phyloP scores from a whole-genome alignment of 1,140 invertebrate genomes.

The Myzus persicae region DNA sequence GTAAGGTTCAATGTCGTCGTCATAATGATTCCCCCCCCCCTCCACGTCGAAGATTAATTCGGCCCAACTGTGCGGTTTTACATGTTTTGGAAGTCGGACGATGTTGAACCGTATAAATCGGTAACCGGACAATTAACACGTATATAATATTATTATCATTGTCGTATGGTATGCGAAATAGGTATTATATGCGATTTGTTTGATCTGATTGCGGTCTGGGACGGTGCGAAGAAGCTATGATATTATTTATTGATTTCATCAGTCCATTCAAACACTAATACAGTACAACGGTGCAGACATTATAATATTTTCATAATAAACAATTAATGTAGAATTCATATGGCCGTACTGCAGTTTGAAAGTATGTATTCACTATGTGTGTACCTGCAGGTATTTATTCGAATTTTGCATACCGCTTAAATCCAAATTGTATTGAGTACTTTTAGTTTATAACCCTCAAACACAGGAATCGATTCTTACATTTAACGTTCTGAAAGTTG shows the following conservation, averaged over 20 bases:
- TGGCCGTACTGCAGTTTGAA: neutral
- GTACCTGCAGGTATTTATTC: neutral
- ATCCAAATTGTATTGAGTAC: neutral
- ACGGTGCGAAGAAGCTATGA: neutral
- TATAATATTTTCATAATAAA: neutral
- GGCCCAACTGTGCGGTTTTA: neutral
- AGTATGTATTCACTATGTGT: neutral
- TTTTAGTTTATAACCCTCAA: neutral
- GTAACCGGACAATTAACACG: neutral
- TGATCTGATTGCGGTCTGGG: neutral
- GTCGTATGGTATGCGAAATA: too few species aligned
- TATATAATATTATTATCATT: too few species aligned
- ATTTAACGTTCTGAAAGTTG: neutral
- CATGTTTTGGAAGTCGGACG: neutral
- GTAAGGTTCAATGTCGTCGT: constrained; percentile 49
- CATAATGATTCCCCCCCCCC: neutral
- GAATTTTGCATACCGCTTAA: neutral
- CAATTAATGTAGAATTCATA: neutral
- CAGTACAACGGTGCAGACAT: too few species aligned
- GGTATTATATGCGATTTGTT: neutral
- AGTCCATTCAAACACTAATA: neutral
- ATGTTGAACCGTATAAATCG: neutral
- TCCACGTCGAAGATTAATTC: neutral
- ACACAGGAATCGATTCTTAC: neutral
- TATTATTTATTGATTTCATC: neutral